Evolutionary conservation across 2,888 invertebrate genomes (phyloP).

Genomic region (Pollenia griseotomentosa): DNA sequence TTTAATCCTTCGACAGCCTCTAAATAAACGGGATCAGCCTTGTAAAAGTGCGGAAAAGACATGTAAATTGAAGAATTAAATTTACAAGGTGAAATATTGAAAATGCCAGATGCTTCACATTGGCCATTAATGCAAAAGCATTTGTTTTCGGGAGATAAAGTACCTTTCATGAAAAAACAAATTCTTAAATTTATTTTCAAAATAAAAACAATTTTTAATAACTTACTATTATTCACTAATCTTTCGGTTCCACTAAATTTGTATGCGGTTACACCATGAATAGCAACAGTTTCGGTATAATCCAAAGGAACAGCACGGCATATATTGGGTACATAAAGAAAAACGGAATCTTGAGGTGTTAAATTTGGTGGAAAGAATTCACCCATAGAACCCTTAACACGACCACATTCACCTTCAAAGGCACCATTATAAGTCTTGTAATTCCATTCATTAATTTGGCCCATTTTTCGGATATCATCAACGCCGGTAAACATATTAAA

Average conservation of each 20-base stretch:
- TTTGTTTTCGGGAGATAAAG: conserved; percentile 86
- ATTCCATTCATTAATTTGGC: conserved; percentile 90
- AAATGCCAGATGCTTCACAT: conserved; percentile 89
- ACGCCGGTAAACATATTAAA: conserved; percentile 91
- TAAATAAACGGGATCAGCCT: conserved; percentile 89
- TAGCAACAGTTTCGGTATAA: conserved; percentile 86
- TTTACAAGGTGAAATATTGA: conserved; percentile 90
- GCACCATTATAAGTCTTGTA: conserved; percentile 86
- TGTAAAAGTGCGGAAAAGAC: conserved; percentile 93
- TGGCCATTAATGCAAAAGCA: conserved; percentile 89
- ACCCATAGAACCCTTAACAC: conserved; percentile 90
- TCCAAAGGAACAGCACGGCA: conserved; percentile 89
- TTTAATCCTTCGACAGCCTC: conserved; percentile 88
- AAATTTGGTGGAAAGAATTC: conserved; percentile 91
- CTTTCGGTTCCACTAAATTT: conserved; percentile 88
- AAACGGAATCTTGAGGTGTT: conserved; percentile 86
- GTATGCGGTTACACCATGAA: conserved; percentile 87
- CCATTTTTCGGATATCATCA: conserved; percentile 87
- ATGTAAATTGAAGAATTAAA: conserved; percentile 92
- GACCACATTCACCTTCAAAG: conserved; percentile 86
- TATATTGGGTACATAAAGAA: conserved; percentile 90
- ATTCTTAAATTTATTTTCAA: neutral
- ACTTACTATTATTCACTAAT: conserved; percentile 88
- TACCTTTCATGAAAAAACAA: conserved; percentile 83
- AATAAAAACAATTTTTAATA: neutral